Conservation (phyloP, 2,797 vertebrate species). For the Anisognathus igniventris region DNA sequence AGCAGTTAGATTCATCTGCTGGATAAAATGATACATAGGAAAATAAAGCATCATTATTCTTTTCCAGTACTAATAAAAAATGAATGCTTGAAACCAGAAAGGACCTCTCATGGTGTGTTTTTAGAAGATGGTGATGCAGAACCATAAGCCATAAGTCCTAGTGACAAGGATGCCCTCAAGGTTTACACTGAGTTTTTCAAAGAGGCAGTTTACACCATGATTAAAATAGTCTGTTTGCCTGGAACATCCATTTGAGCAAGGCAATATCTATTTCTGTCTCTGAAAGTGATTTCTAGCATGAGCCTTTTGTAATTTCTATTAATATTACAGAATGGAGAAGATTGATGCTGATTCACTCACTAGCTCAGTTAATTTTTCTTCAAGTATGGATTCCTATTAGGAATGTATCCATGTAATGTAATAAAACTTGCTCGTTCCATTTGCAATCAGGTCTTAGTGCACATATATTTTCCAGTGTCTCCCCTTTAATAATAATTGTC, state of each 20-base stretch:
- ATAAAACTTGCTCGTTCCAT: conserved; percentile 11
- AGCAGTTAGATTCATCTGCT: background rate
- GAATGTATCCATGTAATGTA: background rate
- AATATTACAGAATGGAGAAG: conserved; percentile 60
- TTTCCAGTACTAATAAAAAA: background rate
- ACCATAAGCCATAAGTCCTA: conserved; percentile 11
- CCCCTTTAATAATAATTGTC: conserved; percentile 17
- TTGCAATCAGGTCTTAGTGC: background rate
- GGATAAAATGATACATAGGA: background rate
- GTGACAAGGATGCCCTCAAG: conserved; percentile 59
- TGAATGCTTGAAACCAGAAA: background rate
- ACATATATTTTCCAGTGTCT: background rate
- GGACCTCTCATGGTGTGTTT: background rate
- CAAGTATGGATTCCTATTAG: conserved; percentile 18
- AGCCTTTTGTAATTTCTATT: conserved; percentile 58
- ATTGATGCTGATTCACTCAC: conserved; percentile 41
- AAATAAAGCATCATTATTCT: background rate
- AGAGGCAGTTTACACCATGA: conserved; percentile 51
- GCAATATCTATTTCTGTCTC: conserved; percentile 42
- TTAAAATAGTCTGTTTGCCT: conserved; percentile 70
- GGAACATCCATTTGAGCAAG: conserved; percentile 60
- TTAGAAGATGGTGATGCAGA: conserved; percentile 2
- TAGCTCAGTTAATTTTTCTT: conserved; percentile 64
- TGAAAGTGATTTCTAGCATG: conserved; percentile 54
- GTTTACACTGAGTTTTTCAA: conserved; percentile 43